Base-by-base conservation (phyloP, 1,140 invertebrate species). In the Drosophila tsacasi region DNA sequence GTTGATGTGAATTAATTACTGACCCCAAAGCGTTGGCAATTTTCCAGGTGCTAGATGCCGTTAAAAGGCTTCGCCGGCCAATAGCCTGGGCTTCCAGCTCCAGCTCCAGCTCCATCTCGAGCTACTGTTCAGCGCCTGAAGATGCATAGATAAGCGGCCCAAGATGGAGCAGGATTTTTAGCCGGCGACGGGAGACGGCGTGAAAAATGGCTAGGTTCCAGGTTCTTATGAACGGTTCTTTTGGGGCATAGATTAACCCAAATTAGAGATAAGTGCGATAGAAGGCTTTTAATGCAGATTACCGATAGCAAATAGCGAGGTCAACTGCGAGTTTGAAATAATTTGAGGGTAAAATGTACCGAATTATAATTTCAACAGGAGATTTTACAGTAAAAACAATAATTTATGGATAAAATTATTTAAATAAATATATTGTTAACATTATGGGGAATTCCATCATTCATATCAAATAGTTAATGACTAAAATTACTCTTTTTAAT, bases 1-100 rank as follows among this genome's bases (percentile, higher is more conserved):
- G 72, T 61, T 79, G 67, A 86, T 86, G 83, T 87, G 83, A 87
- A 87, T 87, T 87, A 87, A 87, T 87, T 89, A 87, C 84, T 87
- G 84, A 89, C 83, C 82, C 76, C 81, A 89, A 89, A 87, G 84
- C 83, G 81, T 47, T 89, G 80, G 39, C 68, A 73, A 76, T 74
- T 76, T 72, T 64, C 69, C 60, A 83, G 69, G 69, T 80, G 77
- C 79, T 60, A 78, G 59, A 61, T 86, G 83, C 83, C 84, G 84
- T 89, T 89, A 81, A 84, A 77, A 66, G 58, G 47, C 82, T 77
- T 76, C 69, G 52, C 55, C 30, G 58, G 21, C 68, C 5, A 52
- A 62, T 39, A 55, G 52, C 52, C 52, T 55, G 30, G 37, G 25
- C 30, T 13, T 15, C 13, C 39, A 57, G 66, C 69, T 67, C 19